Evolutionary conservation across 2,888 invertebrate genomes (phyloP), one percentile per base, ranked within the genome.

Genomic region (Physocephala rufipes): DNA sequence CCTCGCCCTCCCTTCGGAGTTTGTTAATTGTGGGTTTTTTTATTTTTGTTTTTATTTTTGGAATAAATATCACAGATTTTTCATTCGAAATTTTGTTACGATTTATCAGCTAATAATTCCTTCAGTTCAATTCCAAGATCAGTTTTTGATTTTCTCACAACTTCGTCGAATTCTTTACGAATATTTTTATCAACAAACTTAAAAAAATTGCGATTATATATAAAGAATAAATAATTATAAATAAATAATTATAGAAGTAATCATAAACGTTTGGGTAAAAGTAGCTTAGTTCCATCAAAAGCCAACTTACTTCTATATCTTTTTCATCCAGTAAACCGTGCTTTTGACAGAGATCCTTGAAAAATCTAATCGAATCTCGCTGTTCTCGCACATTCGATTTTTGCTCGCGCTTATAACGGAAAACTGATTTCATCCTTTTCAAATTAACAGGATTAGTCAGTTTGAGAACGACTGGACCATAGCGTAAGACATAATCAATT

Each of bases 401-500:
- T 88, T 99, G 99, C 76, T 98, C 97, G 61, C 99, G 90, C 0
- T 96, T 94, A 67, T 95, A 89, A 87, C 93, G 97, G 83, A 95
- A 96, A 0, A 96, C 96, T 9, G 97, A 97, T 98, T 99, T 99
- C 73, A 97, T 97, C 88, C 99, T 99, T 0, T 99, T 99, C 73
- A 92, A 92, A 87, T 98, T 99, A 66, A 98, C 91, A 87, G 98
- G 98, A 0, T 98, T 99, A 76, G 91, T 92, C 82, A 94, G 91
- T 87, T 99, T 99, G 87, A 99, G 88, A 3, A 99, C 89, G 26
- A 99, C 86, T 0, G 99, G 99, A 0, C 98, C 84, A 43, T 76
- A 72, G 0, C 75, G 71, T 0, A 73, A 7, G 1, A 75, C 83
- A 77, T 80, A 77, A 82, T 96, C 91, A 63, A 94, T 90, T 26